Evolutionary conservation across 2,113 vertebrate species (phyloP).

Genomic region (Pantherophis guttatus): DNA sequence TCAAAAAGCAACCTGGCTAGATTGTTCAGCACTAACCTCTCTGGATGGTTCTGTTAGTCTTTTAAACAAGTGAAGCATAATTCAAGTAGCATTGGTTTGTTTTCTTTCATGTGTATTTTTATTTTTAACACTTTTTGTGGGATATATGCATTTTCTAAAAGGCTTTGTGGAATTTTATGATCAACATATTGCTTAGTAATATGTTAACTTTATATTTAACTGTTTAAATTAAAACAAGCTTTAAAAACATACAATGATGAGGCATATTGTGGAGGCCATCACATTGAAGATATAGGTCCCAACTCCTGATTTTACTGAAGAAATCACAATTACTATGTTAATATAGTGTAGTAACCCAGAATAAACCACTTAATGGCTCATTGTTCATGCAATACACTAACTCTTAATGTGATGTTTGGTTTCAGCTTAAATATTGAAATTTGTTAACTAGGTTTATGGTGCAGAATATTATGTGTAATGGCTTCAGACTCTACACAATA

Average conservation of each 20-base stretch:
- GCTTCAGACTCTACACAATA: background rate
- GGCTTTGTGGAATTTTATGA: background rate
- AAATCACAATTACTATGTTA: background rate
- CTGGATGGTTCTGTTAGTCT: background rate
- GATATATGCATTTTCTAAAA: background rate
- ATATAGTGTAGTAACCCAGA: background rate
- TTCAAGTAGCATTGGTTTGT: background rate
- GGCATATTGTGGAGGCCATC: background rate
- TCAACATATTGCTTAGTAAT: background rate
- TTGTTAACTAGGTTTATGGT: background rate
- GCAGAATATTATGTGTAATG: background rate
- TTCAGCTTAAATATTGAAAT: background rate
- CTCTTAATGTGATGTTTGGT: background rate
- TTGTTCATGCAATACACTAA: background rate
- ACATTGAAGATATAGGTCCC: background rate
- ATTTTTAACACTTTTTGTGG: background rate
- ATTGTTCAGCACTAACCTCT: background rate
- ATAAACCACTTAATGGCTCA: background rate
- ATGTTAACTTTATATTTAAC: background rate
- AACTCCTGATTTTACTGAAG: background rate
- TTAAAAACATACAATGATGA: background rate
- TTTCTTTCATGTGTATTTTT: background rate
- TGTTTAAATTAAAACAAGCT: background rate
- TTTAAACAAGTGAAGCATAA: background rate
- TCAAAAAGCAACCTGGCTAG: background rate